Base-by-base conservation (phyloP, 2,888 invertebrate species). In the Spilosoma lubricipeda region DNA sequence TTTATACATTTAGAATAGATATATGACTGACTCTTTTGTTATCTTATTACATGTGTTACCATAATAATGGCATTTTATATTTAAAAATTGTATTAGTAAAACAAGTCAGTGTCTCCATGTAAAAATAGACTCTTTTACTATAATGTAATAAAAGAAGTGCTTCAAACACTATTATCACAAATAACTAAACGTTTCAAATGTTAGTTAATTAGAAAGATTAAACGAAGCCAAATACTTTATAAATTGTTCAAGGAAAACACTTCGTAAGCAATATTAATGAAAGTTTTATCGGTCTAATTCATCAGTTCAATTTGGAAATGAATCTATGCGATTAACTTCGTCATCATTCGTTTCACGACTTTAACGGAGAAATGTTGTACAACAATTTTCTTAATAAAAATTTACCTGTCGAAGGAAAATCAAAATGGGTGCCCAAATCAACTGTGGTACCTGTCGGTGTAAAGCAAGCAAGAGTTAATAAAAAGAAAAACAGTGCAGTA, bases 371-470 rank as follows among this genome's bases (percentile, higher is more conserved):
- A 70, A 80, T 80, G 81, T 75, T 78, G 84, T 80, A 74, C 48
- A 76, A 77, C 56, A 74, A 67, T 69, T 70, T 73, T 59, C 71
- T 72, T 0, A 74, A 70, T 67, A 65, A 73, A n/a, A 85, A 81
- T 42, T 83, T 85, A 77, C 79, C 82, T 74, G 76, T 83, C 2
- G 84, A 80, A 52, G 82, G 80, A 15, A 83, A 88, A 18, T 82
- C 89, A 45, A 90, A 89, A 20, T 59, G 72, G 67, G n/a, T 2
- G 11, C 85, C 78, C 42, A 82, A 80, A 30, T 84, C 80, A 72
- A 84, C 89, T 45, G 87, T 90, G 4, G 77, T 82, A 5, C 86
- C 90, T 0, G 56, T 86, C 0, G 75, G 75, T n/a, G 42, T 76
- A 8, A 87, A 86, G 73, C 79, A 79, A 20, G 84, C 86, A 67